Evolutionary conservation across 2,113 vertebrate species (phyloP).

Genomic region (Stegostoma tigrinum): DNA sequence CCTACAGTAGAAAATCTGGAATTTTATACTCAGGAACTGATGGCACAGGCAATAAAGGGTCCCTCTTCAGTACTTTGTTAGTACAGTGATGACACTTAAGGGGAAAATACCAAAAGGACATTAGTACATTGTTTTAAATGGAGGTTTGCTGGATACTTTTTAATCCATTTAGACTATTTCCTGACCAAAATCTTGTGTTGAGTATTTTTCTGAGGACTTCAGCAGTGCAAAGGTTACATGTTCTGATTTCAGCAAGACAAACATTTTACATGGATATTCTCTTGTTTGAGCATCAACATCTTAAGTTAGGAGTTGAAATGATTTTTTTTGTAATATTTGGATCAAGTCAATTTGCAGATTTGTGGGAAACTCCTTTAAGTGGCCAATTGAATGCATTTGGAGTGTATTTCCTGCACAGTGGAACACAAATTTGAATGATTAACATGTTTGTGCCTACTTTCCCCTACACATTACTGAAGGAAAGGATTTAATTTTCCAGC

Average conservation of each 20-base stretch:
- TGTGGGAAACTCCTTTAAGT: background rate
- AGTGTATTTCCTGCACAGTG: background rate
- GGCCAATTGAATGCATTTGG: background rate
- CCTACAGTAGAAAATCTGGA: background rate
- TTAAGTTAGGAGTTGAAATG: background rate
- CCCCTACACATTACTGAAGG: background rate
- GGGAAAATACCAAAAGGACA: background rate
- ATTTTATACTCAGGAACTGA: background rate
- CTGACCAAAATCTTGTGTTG: background rate
- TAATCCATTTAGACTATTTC: background rate
- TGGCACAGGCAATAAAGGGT: background rate
- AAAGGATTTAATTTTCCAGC: background rate
- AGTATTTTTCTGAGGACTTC: background rate
- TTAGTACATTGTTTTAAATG: background rate
- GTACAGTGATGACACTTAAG: too few relatives aligned
- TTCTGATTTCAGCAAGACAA: background rate
- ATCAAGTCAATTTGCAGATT: background rate
- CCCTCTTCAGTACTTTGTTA: background rate
- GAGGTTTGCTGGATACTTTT: background rate
- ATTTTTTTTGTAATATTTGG: background rate
- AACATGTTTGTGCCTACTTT: background rate
- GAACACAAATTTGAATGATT: background rate
- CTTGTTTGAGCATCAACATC: background rate
- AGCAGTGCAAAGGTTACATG: background rate
- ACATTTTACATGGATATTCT: background rate